Conservation (phyloP, 2,797 vertebrate genomes). For the Molothrus aeneus region DNA sequence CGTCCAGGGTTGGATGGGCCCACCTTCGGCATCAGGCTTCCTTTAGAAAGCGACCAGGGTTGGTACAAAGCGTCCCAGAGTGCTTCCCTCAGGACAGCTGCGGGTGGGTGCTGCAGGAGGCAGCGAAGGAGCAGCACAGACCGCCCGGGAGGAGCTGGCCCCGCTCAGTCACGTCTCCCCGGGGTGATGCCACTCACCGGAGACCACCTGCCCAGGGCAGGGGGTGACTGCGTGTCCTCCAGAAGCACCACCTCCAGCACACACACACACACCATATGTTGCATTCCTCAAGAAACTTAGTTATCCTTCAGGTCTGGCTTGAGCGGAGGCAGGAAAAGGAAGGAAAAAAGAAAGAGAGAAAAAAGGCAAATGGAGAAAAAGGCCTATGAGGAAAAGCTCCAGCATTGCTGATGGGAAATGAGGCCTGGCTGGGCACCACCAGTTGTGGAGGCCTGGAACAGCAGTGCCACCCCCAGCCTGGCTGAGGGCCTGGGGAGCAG, state of each 20-base stretch:
- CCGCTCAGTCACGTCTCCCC: not conserved
- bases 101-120: not conserved
- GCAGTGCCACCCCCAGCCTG: not conserved
- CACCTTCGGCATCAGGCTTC: fast-evolving
- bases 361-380: not conserved
- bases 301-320: not conserved
- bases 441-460: not conserved
- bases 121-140: not conserved
- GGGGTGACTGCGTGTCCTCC: fast-evolving
- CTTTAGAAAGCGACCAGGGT: not conserved
- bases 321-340: fast-evolving
- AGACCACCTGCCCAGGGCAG: not conserved
- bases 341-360: not conserved
- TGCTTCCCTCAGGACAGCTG: fast-evolving
- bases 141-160: not conserved
- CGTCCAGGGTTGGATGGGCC: fast-evolving
- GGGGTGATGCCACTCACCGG: not conserved
- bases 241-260: fast-evolving
- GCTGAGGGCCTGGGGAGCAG: too few relatives aligned
- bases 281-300: not conserved
- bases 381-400: not conserved
- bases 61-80: fast-evolving
- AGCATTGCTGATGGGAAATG: not conserved
- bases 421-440: not conserved
- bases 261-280: fast-evolving